These are phyloP conservation scores for Sebastolobus alascanus DNA, from an alignment of 2,797 vertebrate species.

Conservation along the genomic window DNA sequence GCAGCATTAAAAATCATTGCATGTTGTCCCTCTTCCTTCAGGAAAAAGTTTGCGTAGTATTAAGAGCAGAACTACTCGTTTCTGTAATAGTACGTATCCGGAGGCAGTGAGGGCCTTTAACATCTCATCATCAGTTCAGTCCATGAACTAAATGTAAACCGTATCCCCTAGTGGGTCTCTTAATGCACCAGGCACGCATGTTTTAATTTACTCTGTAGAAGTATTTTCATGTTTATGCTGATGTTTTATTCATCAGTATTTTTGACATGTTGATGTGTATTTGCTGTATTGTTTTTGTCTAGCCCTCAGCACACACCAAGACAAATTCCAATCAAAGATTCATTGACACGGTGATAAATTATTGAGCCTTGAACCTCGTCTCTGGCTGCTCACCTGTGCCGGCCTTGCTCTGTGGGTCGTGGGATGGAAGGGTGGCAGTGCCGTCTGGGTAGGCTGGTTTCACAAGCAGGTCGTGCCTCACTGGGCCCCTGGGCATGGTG, in stretches of 20 bases:
- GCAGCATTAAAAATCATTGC: neutral
- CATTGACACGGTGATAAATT: neutral
- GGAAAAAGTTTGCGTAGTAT: neutral
- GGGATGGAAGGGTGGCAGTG: slow-evolving; percentile 84
- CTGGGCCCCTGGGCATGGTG: slow-evolving; percentile 92
- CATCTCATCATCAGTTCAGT: neutral
- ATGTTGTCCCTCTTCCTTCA: neutral
- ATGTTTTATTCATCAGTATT: neutral
- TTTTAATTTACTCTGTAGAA: neutral
- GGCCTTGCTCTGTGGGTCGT: slow-evolving; percentile 79
- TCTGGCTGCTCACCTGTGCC: slow-evolving; percentile 69
- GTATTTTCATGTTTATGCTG: neutral
- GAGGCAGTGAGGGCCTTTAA: neutral
- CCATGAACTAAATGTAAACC: neutral
- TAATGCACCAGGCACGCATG: neutral
- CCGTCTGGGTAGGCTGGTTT: slow-evolving; percentile 92
- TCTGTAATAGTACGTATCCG: neutral
- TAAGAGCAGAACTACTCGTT: neutral
- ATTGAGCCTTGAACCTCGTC: neutral
- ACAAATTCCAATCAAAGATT: neutral
- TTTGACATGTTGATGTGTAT: neutral
- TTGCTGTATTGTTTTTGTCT: neutral
- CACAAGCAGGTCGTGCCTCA: slow-evolving; percentile 91
- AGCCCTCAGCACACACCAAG: neutral
- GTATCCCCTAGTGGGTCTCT: neutral